Evolutionary conservation across 2,888 invertebrate genomes (phyloP).

Genomic region (Papilio demoleus): DNA sequence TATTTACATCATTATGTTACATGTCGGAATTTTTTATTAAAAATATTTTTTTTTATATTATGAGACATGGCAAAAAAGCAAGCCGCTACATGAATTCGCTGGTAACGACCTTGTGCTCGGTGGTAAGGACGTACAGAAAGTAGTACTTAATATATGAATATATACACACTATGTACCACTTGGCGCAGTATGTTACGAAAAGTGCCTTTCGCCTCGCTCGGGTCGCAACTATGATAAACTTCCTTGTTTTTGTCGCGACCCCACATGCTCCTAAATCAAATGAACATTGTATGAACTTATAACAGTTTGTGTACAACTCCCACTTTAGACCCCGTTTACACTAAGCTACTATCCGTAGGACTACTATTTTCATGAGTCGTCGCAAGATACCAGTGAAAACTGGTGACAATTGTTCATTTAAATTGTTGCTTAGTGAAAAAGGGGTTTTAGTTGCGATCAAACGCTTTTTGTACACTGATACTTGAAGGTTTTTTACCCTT

Average conservation of each 20-base stretch:
- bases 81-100: too few relatives aligned
- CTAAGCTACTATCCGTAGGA: neutral
- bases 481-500: conserved; percentile 17
- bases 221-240: conserved; percentile 24
- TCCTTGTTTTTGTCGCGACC: conserved; percentile 32
- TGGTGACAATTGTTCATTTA: neutral
- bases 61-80: too few relatives aligned
- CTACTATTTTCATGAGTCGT: too few relatives aligned
- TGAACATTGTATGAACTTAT: conserved; percentile 38
- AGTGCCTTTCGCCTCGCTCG: conserved; percentile 10
- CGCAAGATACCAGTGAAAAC: too few relatives aligned
- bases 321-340: neutral
- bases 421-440: neutral
- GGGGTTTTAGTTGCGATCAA: conserved; percentile 21
- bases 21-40: too few relatives aligned
- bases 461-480: conserved; percentile 38
- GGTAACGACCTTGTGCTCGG: too few relatives aligned
- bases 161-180: neutral
- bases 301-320: conserved; percentile 30
- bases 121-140: too few relatives aligned
- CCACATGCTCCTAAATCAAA: conserved; percentile 37
- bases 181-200: conserved; percentile 21
- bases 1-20: neutral
- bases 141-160: too few relatives aligned
- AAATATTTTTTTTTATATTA: too few relatives aligned